A percentile compares a stretch with the other conserved stretches of the same genome.
Evolutionary conservation across 2,888 invertebrate species (phyloP).

Genomic region (Netelia fuscicornis): DNA sequence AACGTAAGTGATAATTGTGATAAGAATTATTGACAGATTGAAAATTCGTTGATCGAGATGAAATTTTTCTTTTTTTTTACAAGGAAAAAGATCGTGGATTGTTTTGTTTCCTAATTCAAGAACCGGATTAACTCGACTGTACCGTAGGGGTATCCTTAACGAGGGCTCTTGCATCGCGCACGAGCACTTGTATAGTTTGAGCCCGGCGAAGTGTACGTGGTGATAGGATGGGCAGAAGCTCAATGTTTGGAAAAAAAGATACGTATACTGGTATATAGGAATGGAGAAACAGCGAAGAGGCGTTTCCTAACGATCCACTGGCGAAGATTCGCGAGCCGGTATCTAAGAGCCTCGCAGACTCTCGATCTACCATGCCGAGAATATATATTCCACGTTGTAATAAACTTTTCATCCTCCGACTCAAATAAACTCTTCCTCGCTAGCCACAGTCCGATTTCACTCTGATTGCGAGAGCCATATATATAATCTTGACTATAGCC

Average conservation of each 20-base stretch:
- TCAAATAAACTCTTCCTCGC: slow-evolving; percentile 23
- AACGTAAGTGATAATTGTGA: too few species aligned
- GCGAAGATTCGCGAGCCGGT: slow-evolving; percentile 46
- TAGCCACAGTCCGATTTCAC: slow-evolving; percentile 37
- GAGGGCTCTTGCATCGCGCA: slow-evolving; percentile 35
- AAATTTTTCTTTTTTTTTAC: neutral
- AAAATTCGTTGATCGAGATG: too few species aligned
- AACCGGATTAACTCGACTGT: neutral
- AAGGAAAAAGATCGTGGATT: neutral
- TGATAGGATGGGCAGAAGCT: slow-evolving; percentile 46
- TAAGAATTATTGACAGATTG: too few species aligned
- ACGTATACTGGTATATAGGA: slow-evolving; percentile 20
- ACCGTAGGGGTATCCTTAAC: slow-evolving; percentile 26
- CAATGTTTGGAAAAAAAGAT: slow-evolving; percentile 41
- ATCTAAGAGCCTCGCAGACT: slow-evolving; percentile 30
- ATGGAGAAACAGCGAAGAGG: slow-evolving; percentile 49
- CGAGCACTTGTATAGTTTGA: slow-evolving; percentile 19
- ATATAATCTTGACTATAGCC: slow-evolving; percentile 7
- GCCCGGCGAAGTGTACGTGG: slow-evolving; percentile 16
- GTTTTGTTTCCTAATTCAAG: neutral
- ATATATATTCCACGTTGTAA: slow-evolving; percentile 10
- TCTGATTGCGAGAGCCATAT: slow-evolving; percentile 16
- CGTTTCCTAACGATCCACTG: slow-evolving; percentile 53
- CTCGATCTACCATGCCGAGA: slow-evolving; percentile 39
- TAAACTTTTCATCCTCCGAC: slow-evolving; percentile 31